These are phyloP conservation scores for Synergus laeviventris DNA, from an alignment of 2,888 invertebrate genomes.

Conservation along the genomic window DNA sequence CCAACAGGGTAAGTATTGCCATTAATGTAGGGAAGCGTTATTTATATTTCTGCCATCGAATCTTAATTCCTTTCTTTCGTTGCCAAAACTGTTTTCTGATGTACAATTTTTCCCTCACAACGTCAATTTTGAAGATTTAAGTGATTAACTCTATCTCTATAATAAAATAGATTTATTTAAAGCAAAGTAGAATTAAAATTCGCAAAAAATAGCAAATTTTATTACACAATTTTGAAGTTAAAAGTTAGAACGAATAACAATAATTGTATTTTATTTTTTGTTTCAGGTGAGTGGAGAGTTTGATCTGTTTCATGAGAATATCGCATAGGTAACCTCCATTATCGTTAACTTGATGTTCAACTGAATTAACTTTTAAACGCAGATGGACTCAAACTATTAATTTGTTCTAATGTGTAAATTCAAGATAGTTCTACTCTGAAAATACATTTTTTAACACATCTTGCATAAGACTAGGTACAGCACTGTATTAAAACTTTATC, in stretches of 20 bases:
- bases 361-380: neutral
- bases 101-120: no score
- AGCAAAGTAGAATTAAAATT: no score
- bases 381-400: neutral
- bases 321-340: neutral
- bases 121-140: no score
- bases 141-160: no score
- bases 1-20: no score
- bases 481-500: slow-evolving; percentile 5
- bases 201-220: no score
- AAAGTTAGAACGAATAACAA: neutral
- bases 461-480: neutral
- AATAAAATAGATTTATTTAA: no score
- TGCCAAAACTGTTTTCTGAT: no score
- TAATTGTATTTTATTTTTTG: neutral
- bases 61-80: no score
- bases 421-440: neutral
- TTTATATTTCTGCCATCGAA: no score
- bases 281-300: neutral
- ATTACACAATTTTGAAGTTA: no score
- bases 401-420: neutral
- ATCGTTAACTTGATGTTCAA: neutral
- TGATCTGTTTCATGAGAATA: neutral
- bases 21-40: no score
- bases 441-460: neutral